Percentiles rank a stretch among this genome's conserved stretches.
phyloP scores from a whole-genome alignment of 2,888 invertebrate species.

The Prosopocoilus inquinatus region DNA sequence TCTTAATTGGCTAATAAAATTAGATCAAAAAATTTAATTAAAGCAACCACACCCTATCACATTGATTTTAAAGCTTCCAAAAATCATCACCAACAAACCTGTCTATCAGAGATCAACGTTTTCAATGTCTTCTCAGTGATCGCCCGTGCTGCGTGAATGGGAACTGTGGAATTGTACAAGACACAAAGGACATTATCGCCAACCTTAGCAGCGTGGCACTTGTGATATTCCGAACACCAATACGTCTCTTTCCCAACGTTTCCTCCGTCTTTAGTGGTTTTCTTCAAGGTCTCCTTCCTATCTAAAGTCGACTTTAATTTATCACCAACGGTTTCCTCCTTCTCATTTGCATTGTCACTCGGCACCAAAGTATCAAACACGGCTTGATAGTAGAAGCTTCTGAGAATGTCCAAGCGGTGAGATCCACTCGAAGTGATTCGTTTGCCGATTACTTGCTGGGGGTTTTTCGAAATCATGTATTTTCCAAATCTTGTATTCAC shows the following conservation, averaged over 20 bases:
- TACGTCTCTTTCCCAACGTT: slow-evolving; percentile 64
- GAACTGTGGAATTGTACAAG: slow-evolving; percentile 70
- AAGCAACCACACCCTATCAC: no score
- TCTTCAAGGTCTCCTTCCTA: slow-evolving; percentile 17
- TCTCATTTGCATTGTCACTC: not conserved
- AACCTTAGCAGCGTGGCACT: slow-evolving; percentile 73
- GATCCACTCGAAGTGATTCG: slow-evolving; percentile 59
- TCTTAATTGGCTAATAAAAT: no score
- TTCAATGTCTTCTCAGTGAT: slow-evolving; percentile 66
- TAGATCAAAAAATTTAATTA: no score
- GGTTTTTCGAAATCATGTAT: slow-evolving; percentile 69
- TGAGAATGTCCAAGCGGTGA: slow-evolving; percentile 68
- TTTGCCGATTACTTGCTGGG: slow-evolving; percentile 58
- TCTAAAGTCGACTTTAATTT: slow-evolving; percentile 23
- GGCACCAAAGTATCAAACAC: slow-evolving; percentile 54
- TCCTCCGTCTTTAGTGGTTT: slow-evolving; percentile 27
- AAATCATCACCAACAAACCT: slow-evolving; percentile 64
- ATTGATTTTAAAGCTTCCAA: not conserved
- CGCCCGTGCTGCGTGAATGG: slow-evolving; percentile 73
- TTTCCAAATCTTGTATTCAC: slow-evolving; percentile 65
- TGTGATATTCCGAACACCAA: slow-evolving; percentile 84
- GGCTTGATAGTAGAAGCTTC: slow-evolving; percentile 73
- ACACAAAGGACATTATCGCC: slow-evolving; percentile 69
- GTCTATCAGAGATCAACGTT: slow-evolving; percentile 63
- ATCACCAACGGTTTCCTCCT: slow-evolving; percentile 17